These are phyloP conservation scores for Calidris pugnax DNA, from an alignment of 2,113 vertebrate genomes.

Conservation along the genomic window DNA sequence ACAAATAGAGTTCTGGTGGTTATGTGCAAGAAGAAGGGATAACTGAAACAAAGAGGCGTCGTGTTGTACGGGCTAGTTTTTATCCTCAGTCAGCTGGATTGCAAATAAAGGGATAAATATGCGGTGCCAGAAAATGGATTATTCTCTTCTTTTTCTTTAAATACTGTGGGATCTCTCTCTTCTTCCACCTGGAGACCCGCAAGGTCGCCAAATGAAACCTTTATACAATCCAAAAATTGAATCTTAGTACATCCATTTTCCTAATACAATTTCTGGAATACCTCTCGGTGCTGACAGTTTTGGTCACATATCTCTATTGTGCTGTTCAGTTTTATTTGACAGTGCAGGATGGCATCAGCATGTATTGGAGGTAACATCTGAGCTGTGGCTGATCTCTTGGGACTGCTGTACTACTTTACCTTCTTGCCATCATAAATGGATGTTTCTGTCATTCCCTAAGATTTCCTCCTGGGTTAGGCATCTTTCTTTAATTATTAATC, in stretches of 20 bases:
- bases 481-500: constrained; percentile 77
- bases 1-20: not conserved
- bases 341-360: constrained; percentile 76
- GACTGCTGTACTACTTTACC: constrained; percentile 66
- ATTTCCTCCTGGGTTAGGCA: constrained; percentile 44
- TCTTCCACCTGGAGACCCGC: constrained; percentile 58
- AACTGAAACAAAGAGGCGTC: not conserved
- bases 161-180: not conserved
- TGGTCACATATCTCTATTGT: constrained; percentile 70
- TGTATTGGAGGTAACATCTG: constrained; percentile 82
- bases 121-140: not conserved
- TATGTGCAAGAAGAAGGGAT: not conserved
- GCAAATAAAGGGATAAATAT: constrained; percentile 35
- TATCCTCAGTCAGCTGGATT: not conserved
- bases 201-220: constrained; percentile 82
- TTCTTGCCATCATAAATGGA: constrained; percentile 71
- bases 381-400: constrained; percentile 71
- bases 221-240: constrained; percentile 82
- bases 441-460: constrained; percentile 57
- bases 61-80: not conserved
- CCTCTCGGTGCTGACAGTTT: constrained; percentile 82
- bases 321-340: constrained; percentile 85
- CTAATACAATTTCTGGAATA: constrained; percentile 79
- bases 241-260: constrained; percentile 80
- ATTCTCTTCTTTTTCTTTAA: constrained; percentile 1